Conservation (phyloP, 2,888 invertebrate species). For the Pristionchus exspectatus region DNA sequence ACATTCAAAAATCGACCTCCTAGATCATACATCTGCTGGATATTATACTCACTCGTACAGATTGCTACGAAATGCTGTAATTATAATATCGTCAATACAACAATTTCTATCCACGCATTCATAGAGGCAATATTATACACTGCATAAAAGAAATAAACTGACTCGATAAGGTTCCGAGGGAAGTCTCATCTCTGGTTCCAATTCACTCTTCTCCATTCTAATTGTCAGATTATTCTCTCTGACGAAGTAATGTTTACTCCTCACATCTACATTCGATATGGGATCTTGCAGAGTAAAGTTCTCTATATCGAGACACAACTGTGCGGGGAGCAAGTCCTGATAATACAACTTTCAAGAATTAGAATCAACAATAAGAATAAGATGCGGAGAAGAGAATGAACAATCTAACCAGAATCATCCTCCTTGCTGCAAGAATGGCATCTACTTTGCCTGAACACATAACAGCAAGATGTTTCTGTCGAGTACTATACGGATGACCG, state of each 20-base stretch:
- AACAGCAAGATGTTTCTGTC: constrained; percentile 45
- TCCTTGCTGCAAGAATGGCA: constrained; percentile 40
- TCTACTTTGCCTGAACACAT: constrained; percentile 51
- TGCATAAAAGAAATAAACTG: not conserved
- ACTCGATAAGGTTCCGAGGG: constrained; percentile 34
- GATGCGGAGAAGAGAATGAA: not conserved
- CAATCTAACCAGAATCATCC: constrained; percentile 50
- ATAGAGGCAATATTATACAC: not conserved
- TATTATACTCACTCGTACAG: constrained; percentile 47
- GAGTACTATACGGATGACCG: constrained; percentile 28
- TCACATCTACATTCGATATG: not conserved
- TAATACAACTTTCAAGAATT: not conserved
- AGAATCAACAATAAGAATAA: not conserved
- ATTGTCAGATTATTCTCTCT: constrained; percentile 44
- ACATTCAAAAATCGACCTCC: constrained; percentile 44
- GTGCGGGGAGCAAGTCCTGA: constrained; percentile 31
- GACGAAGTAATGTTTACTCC: constrained; percentile 40
- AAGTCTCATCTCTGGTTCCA: constrained; percentile 47
- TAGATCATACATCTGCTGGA: constrained; percentile 42
- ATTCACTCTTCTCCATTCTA: constrained; percentile 54
- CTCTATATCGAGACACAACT: constrained; percentile 52
- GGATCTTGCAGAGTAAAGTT: not conserved
- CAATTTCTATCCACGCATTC: not conserved
- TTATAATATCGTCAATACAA: not conserved
- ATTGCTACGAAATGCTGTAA: constrained; percentile 48